Evolutionary conservation across 92 coral and sea anemone genomes (phyloP).

Genomic region (Hydrozoanthus gracilis): DNA sequence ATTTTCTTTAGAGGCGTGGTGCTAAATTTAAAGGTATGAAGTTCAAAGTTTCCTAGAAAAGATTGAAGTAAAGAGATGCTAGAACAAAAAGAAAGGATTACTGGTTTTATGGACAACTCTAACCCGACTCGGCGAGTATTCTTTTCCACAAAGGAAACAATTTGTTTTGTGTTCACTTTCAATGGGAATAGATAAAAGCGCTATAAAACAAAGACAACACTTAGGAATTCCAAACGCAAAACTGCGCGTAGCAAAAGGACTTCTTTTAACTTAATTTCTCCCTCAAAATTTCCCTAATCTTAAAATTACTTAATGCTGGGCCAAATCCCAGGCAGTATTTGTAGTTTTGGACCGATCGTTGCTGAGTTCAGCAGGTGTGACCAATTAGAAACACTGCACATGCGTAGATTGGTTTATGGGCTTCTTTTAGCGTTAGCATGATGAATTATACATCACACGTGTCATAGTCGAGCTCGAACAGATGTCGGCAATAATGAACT

Average conservation of each 20-base stretch:
- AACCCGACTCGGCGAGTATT: conserved; percentile 19
- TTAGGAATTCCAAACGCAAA: conserved; percentile 20
- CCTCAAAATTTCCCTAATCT: not conserved
- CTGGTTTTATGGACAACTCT: conserved; percentile 23
- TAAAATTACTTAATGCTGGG: not conserved
- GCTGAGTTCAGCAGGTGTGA: conserved; percentile 92
- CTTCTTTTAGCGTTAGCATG: conserved; percentile 28
- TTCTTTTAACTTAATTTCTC: not conserved
- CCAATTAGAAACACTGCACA: conserved; percentile 57
- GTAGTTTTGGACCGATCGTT: conserved; percentile 61
- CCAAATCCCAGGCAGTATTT: conserved; percentile 13
- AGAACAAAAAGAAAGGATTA: conserved; percentile 48
- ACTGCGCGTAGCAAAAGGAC: conserved; percentile 12
- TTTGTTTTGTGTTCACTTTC: conserved; percentile 34
- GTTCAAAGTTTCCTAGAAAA: conserved; percentile 17
- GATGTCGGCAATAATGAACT: conserved; percentile 82
- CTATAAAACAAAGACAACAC: conserved; percentile 25
- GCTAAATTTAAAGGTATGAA: not conserved
- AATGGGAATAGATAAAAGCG: conserved; percentile 28
- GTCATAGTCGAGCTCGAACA: conserved; percentile 63
- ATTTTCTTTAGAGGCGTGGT: conserved; percentile 27
- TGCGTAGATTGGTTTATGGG: conserved; percentile 56
- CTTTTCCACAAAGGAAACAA: conserved; percentile 42
- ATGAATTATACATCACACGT: conserved; percentile 83
- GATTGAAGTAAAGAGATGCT: not conserved